Conservation (phyloP, 2,797 vertebrate species). For the Gallinago solitaria region DNA sequence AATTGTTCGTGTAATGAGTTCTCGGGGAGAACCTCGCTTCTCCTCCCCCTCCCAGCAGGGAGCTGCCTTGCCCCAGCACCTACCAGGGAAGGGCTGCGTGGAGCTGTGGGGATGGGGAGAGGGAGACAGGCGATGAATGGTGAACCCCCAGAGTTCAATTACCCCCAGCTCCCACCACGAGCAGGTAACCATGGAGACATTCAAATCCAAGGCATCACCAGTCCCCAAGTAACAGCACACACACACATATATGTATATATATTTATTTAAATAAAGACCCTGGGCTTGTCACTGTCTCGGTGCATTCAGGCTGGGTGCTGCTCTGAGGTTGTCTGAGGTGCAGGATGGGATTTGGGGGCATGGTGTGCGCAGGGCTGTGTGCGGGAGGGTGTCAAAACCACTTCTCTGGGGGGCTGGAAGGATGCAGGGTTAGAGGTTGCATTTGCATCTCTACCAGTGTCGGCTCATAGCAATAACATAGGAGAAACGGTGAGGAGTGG, state of each 20-base stretch:
- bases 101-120: background rate
- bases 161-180: slow-evolving; percentile 54
- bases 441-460: background rate
- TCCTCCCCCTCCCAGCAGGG: background rate
- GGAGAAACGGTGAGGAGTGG: background rate
- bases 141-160: slow-evolving; percentile 67
- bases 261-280: background rate
- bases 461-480: fast-evolving
- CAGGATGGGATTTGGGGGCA: background rate
- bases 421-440: background rate
- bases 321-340: fast-evolving
- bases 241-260: background rate
- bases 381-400: fast-evolving
- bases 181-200: slow-evolving; percentile 79
- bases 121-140: background rate
- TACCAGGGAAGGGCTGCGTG: background rate
- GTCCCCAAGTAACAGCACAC: background rate
- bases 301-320: background rate
- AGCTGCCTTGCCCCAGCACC: background rate
- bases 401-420: background rate
- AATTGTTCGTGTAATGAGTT: background rate
- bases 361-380: fast-evolving
- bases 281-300: background rate
- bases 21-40: background rate
- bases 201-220: slow-evolving; percentile 48